Percentiles rank a stretch among this genome's conserved stretches.
These are phyloP conservation scores for Forpus xanthops DNA, from an alignment of 2,797 vertebrate species.

Conservation along the genomic window DNA sequence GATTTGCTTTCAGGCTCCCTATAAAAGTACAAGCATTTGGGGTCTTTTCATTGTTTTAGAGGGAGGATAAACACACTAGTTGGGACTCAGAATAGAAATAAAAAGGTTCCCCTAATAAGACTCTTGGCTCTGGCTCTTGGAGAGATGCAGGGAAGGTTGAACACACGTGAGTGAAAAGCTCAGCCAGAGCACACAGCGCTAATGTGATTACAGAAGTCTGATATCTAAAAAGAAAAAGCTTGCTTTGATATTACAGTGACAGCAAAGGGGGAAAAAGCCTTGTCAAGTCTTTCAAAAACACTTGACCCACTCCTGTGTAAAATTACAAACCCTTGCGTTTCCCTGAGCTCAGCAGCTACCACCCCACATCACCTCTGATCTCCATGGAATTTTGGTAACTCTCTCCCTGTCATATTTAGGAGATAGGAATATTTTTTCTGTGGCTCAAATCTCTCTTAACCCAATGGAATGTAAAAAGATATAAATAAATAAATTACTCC, in stretches of 20 bases:
- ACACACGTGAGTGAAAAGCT: background rate
- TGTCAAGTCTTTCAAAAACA: conserved; percentile 25
- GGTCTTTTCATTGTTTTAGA: background rate
- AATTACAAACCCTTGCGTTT: background rate
- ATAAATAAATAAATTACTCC: background rate
- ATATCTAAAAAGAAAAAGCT: conserved; percentile 34
- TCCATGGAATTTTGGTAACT: background rate
- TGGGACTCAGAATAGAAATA: background rate
- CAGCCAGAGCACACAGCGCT: fast-evolving
- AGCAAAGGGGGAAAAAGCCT: background rate
- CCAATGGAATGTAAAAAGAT: background rate
- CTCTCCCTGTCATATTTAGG: background rate
- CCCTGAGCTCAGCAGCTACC: background rate
- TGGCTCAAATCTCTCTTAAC: background rate
- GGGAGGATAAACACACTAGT: background rate
- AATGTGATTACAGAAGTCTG: background rate
- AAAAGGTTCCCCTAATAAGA: background rate
- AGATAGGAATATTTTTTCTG: background rate
- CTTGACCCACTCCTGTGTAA: background rate
- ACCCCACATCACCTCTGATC: fast-evolving
- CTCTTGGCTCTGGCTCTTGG: background rate
- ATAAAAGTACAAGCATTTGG: background rate
- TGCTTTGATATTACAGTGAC: background rate
- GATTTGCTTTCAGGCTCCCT: background rate
- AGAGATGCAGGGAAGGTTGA: background rate